These are phyloP conservation scores for Stomatorhinus walkeri DNA, from an alignment of 2,797 vertebrate genomes.

Conservation along the genomic window DNA sequence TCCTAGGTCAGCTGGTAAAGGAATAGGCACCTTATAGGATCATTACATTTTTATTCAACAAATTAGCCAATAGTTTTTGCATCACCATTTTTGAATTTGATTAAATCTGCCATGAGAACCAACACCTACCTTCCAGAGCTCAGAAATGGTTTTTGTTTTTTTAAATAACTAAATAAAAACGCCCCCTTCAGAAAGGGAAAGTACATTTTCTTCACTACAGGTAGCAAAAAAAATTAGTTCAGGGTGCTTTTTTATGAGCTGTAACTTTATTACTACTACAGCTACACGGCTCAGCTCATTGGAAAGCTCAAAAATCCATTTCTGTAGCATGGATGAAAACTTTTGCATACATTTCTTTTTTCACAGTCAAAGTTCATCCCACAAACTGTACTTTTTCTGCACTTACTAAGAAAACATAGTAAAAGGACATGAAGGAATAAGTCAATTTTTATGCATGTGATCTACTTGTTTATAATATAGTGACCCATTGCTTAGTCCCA, in stretches of 20 bases:
- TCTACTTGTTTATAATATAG: not conserved
- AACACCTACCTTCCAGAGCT: not conserved
- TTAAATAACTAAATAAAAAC: not conserved
- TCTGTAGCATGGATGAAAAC: not conserved
- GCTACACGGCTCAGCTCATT: not conserved
- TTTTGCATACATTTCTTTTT: not conserved
- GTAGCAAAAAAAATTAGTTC: not conserved
- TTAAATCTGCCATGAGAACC: not conserved
- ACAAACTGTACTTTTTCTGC: not conserved
- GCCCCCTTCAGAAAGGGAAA: not conserved
- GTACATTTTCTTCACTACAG: not conserved
- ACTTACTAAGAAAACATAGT: not conserved
- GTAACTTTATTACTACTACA: not conserved
- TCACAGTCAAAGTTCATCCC: not conserved
- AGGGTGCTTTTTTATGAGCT: not conserved
- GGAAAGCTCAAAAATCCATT: not conserved
- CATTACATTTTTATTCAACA: not conserved
- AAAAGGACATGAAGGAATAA: not conserved
- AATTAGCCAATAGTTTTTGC: not conserved
- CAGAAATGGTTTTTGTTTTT: not conserved
- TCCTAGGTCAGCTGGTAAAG: constrained; percentile 9
- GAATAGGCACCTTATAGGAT: not conserved
- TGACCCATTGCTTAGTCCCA: not conserved
- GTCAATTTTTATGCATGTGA: not conserved
- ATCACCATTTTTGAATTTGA: not conserved